Conservation (phyloP, 2,888 invertebrate species). For the Scaptomyza polygonia region DNA sequence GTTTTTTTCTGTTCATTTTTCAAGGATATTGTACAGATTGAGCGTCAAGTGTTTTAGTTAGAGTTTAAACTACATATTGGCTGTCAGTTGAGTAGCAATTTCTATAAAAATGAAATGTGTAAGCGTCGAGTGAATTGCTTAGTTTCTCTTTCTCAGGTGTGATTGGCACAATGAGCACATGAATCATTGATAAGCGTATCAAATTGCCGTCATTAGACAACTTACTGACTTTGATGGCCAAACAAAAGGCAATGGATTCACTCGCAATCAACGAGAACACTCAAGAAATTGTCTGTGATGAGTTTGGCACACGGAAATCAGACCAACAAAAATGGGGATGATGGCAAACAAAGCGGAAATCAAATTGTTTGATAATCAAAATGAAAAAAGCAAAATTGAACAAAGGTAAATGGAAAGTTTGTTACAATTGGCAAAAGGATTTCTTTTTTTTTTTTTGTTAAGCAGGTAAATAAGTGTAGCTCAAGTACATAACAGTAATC, state of each 20-base stretch:
- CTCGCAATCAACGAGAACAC: slow-evolving; percentile 60
- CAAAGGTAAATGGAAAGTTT: slow-evolving; percentile 47
- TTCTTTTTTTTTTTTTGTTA: background rate
- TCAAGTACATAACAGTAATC: background rate
- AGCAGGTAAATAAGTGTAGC: slow-evolving; percentile 1
- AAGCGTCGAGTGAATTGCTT: slow-evolving; percentile 6
- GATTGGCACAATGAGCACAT: slow-evolving; percentile 62
- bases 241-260: slow-evolving; percentile 44
- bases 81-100: slow-evolving; percentile 65
- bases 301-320: slow-evolving; percentile 8
- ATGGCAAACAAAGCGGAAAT: slow-evolving; percentile 38
- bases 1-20: slow-evolving; percentile 20
- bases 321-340: background rate
- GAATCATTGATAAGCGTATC: slow-evolving; percentile 76
- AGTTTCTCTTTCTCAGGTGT: slow-evolving; percentile 20
- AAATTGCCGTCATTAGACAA: slow-evolving; percentile 77
- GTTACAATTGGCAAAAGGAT: slow-evolving; percentile 51
- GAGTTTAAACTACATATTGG: slow-evolving; percentile 61
- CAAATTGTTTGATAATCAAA: slow-evolving; percentile 57
- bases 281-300: slow-evolving; percentile 32
- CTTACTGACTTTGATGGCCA: slow-evolving; percentile 56
- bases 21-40: slow-evolving; percentile 34
- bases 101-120: slow-evolving; percentile 43
- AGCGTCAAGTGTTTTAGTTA: slow-evolving; percentile 26
- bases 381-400: background rate